Evolutionary conservation across 2,113 vertebrate species (phyloP), one percentile per base, ranked within the genome.

Genomic region (Gopherus flavomarginatus): DNA sequence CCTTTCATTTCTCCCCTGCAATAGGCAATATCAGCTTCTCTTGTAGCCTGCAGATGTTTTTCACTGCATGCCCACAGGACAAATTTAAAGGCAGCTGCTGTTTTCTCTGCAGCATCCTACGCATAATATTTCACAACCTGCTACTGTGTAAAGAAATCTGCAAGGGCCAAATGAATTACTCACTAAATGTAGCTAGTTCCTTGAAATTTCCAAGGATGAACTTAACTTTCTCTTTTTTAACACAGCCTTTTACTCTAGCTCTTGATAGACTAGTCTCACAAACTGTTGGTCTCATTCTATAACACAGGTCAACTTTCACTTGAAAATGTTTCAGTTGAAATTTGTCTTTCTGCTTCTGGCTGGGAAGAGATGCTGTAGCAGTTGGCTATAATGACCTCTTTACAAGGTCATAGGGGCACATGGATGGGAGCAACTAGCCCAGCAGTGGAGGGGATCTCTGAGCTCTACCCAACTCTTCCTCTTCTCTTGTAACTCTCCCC

Each of bases 131-230:
- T 54, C 83, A 21, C 6, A 83, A 91, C 92, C 80, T 91, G 53
- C 50, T 62, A 65, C 86, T 83, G 65, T n/a, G 81, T 87, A 95
- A 94, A 95, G 90, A 92, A 94, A 95, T 65, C 57, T 85, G 35
- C 42, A 92, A 92, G 94, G 2, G 8, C 9, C 5, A 89, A 5
- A 35, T 81, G 13, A 35, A 86, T 84, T 3, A 57, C 35, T 89
- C 11, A 31, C 62, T 8, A 0, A 19, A 2, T 35, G 82, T 77
- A 84, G 44, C 10, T 16, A 27, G n/a, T 84, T 85, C 62, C 89
- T 47, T 3, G 50, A 35, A 21, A 0, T 77, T 92, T 92, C 88
- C 42, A 59, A 81, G 65, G 86, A 90, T 42, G 4, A 4, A 6
- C 38, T 4, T 42, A 17, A 26, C 12, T 14, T 88, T 4, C 31